Evolutionary conservation across 1,140 invertebrate species (phyloP), one percentile per base, ranked within the genome.

Genomic region (Anastrepha ludens): DNA sequence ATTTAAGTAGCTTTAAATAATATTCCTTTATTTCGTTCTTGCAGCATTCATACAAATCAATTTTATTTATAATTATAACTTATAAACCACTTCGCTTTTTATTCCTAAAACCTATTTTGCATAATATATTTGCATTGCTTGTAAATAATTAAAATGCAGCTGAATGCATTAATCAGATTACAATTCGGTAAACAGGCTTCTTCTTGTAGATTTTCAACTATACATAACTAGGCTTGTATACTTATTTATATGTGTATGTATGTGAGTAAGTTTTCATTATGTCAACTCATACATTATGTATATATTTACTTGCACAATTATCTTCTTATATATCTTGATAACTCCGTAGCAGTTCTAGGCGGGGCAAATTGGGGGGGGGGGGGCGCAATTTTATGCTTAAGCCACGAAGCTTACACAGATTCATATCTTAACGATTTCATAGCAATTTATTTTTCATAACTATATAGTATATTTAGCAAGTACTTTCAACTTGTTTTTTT

Each of bases 1-100:
- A 44, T 74, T 55, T 55, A 29, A 29, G 29, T 29, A 20, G 20
- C 20, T 20, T 41, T 55, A 81, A 81, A 81, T 50, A 81, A 55
- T n/a, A 55, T 81, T 81, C 47, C 74, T 81, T 81, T 81, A 81
- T 81, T 81, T 9, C n/a, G 15, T 58, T 81, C 47, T 44, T 81
- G 47, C 20, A 55, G 74, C 74, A 29, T 81, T 81, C 74, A 81
- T 81, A 81, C 17, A 81, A 81, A 81, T 55, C 7, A 81, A 55
- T 20, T 20, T 58, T 3, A 29, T 50, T 55, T 58, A 81, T 3
- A 29, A 29, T 8, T 11, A 29, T 81, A 81, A 29, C 8, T 81
- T 55, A 50, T 55, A 47, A 81, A 81, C 15, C 47, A 81, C 15
- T n/a, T 55, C n/a, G 55, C 15, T 20, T 55, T 11, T 55, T 55